Base-by-base conservation (phyloP, 2,113 vertebrate genomes). In the Hucho hucho region DNA sequence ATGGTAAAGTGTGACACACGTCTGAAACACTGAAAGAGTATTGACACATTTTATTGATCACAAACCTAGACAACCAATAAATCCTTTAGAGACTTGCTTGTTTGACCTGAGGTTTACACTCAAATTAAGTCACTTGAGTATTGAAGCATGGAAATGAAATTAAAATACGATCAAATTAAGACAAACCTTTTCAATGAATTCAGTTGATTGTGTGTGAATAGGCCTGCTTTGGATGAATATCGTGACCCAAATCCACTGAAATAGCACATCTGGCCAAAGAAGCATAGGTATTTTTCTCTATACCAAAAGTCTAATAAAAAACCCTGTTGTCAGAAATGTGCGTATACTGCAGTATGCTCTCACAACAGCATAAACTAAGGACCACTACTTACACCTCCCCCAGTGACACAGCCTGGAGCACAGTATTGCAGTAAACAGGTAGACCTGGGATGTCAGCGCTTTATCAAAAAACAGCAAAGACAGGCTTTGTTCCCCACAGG, bases 11-110 rank as follows among this genome's bases (percentile, higher is more conserved):
- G 25, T 82, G 87, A 86, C 79, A 74, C 18, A 49, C 78, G 79
- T 43, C 66, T 73, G 79, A 87, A 79, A 64, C 84, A 89, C 89
- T 71, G 79, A 85, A 84, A 77, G 80, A 72, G 69, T 74, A 90
- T 87, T 82, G 88, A 87, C 79, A 75, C 18, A 58, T 79, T 80
- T 64, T 79, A 92, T 89, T 90, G 91, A 92, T 90, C 74, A 63
- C 16, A 70, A 72, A 79, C 56, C 73, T 61, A 43, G 79, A 77
- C 63, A 56, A 80, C 67, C 29, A 37, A 58, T 53, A 74, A 1
- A 1, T 37, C 74, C 81, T 46, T 73, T 43, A 32, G 76, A 78
- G 80, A 83, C 49, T 11, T 58, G 24, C 26, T 20, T 64, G n/a
- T 77, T 79, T 77, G 28, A 69, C 70, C 53, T 1, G 9, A 79